A percentile compares a stretch with the other conserved stretches of the same genome.
These are phyloP conservation scores for Fregetta grallaria DNA, from an alignment of 2,113 vertebrate species.

Conservation along the genomic window DNA sequence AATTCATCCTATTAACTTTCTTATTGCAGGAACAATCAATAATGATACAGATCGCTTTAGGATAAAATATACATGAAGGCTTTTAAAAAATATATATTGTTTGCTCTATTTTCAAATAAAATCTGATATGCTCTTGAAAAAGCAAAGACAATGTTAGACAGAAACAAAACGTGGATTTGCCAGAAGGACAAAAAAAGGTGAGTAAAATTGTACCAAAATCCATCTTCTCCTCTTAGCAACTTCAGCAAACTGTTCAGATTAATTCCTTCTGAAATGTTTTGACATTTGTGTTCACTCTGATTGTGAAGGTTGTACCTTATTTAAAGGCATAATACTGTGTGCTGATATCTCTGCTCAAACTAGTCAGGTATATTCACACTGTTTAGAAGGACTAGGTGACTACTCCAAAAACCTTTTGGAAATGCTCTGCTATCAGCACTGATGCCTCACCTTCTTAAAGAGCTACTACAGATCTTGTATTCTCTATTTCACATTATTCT, in stretches of 20 bases:
- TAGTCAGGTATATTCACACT: background rate
- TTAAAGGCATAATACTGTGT: background rate
- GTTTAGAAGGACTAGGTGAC: background rate
- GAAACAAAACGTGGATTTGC: background rate
- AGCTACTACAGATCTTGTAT: background rate
- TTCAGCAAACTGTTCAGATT: background rate
- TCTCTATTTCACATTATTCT: background rate
- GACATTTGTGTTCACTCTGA: background rate
- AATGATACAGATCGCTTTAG: slow-evolving; percentile 69
- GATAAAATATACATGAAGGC: slow-evolving; percentile 67
- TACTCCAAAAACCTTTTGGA: background rate
- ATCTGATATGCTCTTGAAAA: slow-evolving; percentile 51
- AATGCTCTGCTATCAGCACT: background rate
- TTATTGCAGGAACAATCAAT: slow-evolving; percentile 71
- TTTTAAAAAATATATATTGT: slow-evolving; percentile 61
- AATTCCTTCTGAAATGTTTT: slow-evolving; percentile 41
- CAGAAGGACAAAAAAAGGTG: background rate
- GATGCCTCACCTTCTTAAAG: background rate
- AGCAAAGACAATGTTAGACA: slow-evolving; percentile 8
- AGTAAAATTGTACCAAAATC: slow-evolving; percentile 9
- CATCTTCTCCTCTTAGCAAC: background rate
- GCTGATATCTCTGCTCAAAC: background rate
- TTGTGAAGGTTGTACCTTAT: background rate
- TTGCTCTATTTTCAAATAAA: slow-evolving; percentile 62
- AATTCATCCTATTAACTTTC: slow-evolving; percentile 73